Evolutionary conservation across 2,113 vertebrate genomes (phyloP), one percentile per base, ranked within the genome.

Genomic region (Catharus bicknelli): DNA sequence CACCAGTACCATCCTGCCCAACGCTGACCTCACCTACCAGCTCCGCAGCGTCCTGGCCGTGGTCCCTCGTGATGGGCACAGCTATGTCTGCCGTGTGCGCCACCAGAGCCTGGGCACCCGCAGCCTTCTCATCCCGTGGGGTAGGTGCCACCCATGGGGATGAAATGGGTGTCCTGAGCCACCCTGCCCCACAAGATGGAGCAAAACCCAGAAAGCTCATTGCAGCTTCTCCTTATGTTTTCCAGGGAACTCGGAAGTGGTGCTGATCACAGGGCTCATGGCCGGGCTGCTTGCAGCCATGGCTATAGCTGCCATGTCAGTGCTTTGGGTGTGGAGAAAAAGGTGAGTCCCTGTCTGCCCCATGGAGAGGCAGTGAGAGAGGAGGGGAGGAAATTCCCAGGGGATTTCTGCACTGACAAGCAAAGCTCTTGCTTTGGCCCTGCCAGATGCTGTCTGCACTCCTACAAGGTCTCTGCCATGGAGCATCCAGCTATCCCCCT

Each of bases 1-100:
- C 68, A 87, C 68, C 90, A 72, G 70, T 15, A 2, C 47, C 68
- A 26, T 75, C 69, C 74, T 94, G 83, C 90, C 90, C 78, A 88
- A 94, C 1, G 85, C 85, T 2, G 93, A 91, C 89, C 70, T 94
- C 75, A 94, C 93, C 54, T 89, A 93, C 87, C 93, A 94, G 58
- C 30, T 90, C 20, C 53, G 15, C 79, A 90, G 83, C 0, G 0
- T 69, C 66, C 67, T 94, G 72, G 82, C 82, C 0, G 70, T 82
- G 81, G 14, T 7, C 17, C 54, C 59, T 26, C 23, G 0, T 3
- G 92, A 91, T 0, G 75, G 75, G 53, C 85, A 88, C 80, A 68
- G 76, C 90, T 92, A 92, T 0, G 61, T 10, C 66, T 94, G 93
- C 82, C 76, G 72, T 0, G 86, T 94, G 68, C 78, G 17, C 30